These are phyloP conservation scores for Elgonia sp. DNA, from an alignment of 2,888 invertebrate genomes.

Conservation along the genomic window DNA sequence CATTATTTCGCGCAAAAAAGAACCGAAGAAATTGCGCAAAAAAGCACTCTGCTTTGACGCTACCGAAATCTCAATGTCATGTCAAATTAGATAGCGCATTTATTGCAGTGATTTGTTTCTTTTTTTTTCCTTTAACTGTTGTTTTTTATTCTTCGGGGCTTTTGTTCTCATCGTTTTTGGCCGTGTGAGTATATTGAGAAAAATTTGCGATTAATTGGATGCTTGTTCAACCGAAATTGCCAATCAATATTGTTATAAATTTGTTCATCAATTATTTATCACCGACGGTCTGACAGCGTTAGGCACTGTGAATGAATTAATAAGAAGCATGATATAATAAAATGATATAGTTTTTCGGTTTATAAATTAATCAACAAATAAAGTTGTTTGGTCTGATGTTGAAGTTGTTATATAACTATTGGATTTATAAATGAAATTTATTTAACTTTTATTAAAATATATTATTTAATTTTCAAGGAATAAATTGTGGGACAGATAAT, in stretches of 20 bases:
- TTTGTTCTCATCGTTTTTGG: not conserved
- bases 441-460: too few species aligned
- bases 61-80: conserved; percentile 64
- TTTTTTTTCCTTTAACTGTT: not conserved
- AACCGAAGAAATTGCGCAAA: conserved; percentile 57
- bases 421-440: too few species aligned
- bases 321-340: not conserved
- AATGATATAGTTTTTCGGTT: not conserved
- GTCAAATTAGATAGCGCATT: conserved; percentile 61
- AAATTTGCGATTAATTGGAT: conserved; percentile 39
- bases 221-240: not conserved
- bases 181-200: conserved; percentile 3
- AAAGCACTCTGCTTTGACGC: conserved; percentile 61
- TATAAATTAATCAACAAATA: not conserved
- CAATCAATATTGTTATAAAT: conserved; percentile 23
- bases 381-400: not conserved
- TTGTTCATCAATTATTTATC: conserved; percentile 6
- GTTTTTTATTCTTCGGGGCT: not conserved
- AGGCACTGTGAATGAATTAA: not conserved
- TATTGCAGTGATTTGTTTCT: conserved; percentile 33
- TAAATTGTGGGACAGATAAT: too few species aligned
- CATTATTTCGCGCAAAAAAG: conserved; percentile 61
- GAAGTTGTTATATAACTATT: too few species aligned
- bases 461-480: too few species aligned
- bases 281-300: not conserved